Evolutionary conservation across 2,797 vertebrate genomes (phyloP).

Genomic region (Strix occidentalis): DNA sequence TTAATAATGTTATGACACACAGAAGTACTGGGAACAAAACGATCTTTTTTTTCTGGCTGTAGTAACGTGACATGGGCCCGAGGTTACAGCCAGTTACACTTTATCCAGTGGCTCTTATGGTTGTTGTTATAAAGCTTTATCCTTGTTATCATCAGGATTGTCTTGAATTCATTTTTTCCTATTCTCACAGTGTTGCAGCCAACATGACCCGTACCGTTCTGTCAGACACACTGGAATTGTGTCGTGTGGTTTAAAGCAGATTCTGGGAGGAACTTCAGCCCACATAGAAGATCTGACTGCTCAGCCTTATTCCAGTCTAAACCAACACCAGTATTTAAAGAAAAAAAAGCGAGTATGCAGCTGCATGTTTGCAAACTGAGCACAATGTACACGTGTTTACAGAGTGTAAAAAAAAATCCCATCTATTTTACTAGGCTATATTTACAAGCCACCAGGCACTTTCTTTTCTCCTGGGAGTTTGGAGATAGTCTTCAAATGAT

Average conservation of each 20-base stretch:
- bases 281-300: not conserved
- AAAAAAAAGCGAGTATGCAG: not conserved
- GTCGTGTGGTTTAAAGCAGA: not conserved
- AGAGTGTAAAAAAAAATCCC: not conserved
- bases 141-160: not conserved
- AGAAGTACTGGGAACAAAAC: constrained; percentile 4
- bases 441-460: not conserved
- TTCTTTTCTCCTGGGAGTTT: not conserved
- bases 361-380: not conserved
- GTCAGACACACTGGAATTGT: not conserved
- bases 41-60: not conserved
- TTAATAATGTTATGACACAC: not conserved
- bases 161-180: constrained; percentile 16
- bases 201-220: not conserved
- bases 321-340: not conserved
- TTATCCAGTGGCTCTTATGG: not conserved
- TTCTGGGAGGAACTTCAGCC: not conserved
- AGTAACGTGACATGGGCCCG: not conserved
- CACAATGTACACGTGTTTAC: not conserved
- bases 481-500: constrained; percentile 24
- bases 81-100: constrained; percentile 1
- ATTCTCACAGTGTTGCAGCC: not conserved
- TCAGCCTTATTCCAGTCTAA: not conserved
- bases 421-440: not conserved
- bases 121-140: constrained; percentile 1